Evolutionary conservation across 2,888 invertebrate genomes (phyloP), one percentile per base, ranked within the genome.

Genomic region (Glaucopsyche alexis): DNA sequence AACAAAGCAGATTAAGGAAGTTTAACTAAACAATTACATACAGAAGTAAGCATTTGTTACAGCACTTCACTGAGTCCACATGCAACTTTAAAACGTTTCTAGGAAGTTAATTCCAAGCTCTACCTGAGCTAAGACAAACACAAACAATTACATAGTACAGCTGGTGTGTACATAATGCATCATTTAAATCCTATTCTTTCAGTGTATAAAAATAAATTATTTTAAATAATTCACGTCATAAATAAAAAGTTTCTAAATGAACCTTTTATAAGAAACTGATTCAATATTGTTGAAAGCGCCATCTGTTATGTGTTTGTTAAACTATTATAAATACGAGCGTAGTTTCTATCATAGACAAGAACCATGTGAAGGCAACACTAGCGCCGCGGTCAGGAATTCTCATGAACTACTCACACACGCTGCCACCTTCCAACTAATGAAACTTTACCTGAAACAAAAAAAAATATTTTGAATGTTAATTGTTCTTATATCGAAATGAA

Each of bases 301-400:
- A 77, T 77, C 77, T 77, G 71, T 71, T 70, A 52, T 47, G 29
- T 1, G 7, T 11, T 19, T 8, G 19, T 13, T 29, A 29, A 47
- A 69, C 69, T 69, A 49, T 69, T 16, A 69, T 69, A 47, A 69
- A 47, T 29, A 29, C 14, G 4, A 69, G 49, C 49, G 49, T 69
- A 49, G 47, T 69, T 49, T 69, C 29, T 29, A 42, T 52, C 71
- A 73, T 74, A 76, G 75, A 75, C 69, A 71, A 71, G 74, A 76
- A 77, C 76, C 77, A 75, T 75, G 55, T 66, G 69, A 45, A 74
- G 64, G 66, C 77, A 76, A 76, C 69, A n/a, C 67, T 42, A 75
- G 77, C 77, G 77, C 77, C 76, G 47, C 49, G 29, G 16, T 29
- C 14, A 67, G 65, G 52, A 49, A 42, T 60, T 50, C 14, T 65